Percentiles rank a stretch among this genome's conserved stretches.
Evolutionary conservation across 2,797 vertebrate genomes (phyloP).

Genomic region (Heteromormyrus szaboi): DNA sequence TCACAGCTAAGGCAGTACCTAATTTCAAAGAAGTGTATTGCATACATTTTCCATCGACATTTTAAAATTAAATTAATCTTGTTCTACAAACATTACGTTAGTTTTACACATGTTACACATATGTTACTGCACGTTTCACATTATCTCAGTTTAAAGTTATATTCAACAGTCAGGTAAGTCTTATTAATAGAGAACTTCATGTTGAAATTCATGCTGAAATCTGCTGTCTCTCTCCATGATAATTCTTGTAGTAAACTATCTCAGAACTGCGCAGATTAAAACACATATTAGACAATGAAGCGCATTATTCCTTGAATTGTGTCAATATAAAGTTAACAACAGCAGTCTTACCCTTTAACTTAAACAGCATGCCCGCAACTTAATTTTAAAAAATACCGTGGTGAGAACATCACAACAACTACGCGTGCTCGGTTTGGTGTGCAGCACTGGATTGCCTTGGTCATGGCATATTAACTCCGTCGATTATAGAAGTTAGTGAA

Average conservation of each 20-base stretch:
- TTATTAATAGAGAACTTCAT: background rate
- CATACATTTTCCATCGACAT: background rate
- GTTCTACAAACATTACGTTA: background rate
- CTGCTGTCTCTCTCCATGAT: background rate
- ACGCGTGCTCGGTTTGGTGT: background rate
- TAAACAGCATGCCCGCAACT: background rate
- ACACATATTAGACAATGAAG: background rate
- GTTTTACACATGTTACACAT: background rate
- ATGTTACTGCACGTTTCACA: background rate
- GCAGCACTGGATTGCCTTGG: background rate
- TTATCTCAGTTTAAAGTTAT: background rate
- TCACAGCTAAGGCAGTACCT: background rate
- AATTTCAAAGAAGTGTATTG: background rate
- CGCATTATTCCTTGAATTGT: background rate
- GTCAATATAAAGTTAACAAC: background rate
- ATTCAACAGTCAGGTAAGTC: background rate
- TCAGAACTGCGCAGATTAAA: background rate
- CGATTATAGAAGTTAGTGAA: background rate
- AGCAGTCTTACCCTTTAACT: background rate
- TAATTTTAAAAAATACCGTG: background rate
- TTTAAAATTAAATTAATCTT: background rate
- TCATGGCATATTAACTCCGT: background rate
- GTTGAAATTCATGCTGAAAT: background rate
- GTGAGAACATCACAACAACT: background rate
- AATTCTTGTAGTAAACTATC: background rate